Conservation (phyloP, 2,113 vertebrate genomes). For the Xerus inauris region DNA sequence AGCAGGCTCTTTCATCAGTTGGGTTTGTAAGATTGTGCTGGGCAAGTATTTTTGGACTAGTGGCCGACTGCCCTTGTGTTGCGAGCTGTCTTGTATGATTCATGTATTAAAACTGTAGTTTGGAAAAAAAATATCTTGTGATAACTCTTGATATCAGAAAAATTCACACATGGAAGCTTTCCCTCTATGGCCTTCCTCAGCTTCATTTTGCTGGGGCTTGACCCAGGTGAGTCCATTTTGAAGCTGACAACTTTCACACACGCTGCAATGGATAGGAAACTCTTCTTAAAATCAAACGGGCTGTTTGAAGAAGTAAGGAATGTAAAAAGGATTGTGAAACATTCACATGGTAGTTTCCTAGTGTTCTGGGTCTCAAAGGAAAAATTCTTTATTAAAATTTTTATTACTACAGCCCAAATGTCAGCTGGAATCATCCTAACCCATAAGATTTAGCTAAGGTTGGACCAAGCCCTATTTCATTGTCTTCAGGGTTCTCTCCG, state of each 20-base stretch:
- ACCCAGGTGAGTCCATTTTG: neutral
- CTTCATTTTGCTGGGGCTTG: neutral
- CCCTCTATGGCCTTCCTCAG: neutral
- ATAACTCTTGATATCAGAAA: too few relatives aligned
- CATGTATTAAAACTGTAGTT: neutral
- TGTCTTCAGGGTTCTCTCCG: too few relatives aligned
- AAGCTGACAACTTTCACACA: neutral
- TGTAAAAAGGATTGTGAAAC: neutral
- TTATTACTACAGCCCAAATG: neutral
- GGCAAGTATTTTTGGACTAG: neutral
- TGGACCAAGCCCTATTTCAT: neutral
- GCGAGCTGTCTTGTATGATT: neutral
- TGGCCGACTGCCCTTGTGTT: neutral
- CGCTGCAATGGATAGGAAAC: accelerated
- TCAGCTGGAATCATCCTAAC: neutral
- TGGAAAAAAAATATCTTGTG: neutral
- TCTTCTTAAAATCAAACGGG: neutral
- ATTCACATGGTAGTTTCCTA: neutral
- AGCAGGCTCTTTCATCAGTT: neutral
- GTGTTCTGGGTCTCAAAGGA: neutral
- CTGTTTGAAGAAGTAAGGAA: neutral
- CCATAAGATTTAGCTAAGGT: neutral
- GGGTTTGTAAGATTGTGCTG: too few relatives aligned
- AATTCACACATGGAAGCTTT: too few relatives aligned
- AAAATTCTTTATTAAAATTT: neutral